Evolutionary conservation across 2,888 invertebrate genomes (phyloP).

Genomic region (Ditylenchus weischeri): DNA sequence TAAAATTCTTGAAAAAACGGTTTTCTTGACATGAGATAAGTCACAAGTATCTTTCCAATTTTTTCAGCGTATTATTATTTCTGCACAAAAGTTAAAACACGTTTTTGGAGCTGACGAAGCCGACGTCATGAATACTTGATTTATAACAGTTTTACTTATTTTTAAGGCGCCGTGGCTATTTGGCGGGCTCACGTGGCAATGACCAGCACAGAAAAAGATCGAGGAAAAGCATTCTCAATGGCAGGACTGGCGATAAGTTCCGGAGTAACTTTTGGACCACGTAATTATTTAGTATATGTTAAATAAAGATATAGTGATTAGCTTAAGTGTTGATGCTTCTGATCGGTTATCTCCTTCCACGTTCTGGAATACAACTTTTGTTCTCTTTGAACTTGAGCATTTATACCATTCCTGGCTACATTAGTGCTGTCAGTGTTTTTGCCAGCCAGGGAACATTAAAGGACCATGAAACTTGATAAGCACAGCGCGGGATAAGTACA

Average conservation of each 20-base stretch:
- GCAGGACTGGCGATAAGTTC: slow-evolving; percentile 27
- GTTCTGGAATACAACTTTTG: no score
- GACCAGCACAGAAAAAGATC: slow-evolving; percentile 33
- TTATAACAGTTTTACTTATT: no score
- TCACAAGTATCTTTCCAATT: no score
- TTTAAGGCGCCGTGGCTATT: slow-evolving; percentile 16
- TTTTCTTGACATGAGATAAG: no score
- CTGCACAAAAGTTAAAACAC: no score
- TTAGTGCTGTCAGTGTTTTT: slow-evolving; percentile 28
- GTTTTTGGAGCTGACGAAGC: no score
- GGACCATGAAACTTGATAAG: no score
- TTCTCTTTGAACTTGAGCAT: slow-evolving; percentile 30
- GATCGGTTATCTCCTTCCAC: neutral
- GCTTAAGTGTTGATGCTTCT: neutral
- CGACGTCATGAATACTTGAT: no score
- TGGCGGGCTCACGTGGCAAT: slow-evolving; percentile 32
- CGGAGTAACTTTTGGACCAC: slow-evolving; percentile 27
- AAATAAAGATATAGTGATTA: slow-evolving; percentile 2
- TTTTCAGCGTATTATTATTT: no score
- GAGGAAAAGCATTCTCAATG: slow-evolving; percentile 31
- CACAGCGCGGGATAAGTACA: no score
- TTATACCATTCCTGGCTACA: slow-evolving; percentile 41
- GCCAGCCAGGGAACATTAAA: no score
- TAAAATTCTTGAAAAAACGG: no score
- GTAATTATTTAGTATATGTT: slow-evolving; percentile 8